Evolutionary conservation across 1,140 invertebrate species (phyloP).

Genomic region (Drosophila fuyamai): DNA sequence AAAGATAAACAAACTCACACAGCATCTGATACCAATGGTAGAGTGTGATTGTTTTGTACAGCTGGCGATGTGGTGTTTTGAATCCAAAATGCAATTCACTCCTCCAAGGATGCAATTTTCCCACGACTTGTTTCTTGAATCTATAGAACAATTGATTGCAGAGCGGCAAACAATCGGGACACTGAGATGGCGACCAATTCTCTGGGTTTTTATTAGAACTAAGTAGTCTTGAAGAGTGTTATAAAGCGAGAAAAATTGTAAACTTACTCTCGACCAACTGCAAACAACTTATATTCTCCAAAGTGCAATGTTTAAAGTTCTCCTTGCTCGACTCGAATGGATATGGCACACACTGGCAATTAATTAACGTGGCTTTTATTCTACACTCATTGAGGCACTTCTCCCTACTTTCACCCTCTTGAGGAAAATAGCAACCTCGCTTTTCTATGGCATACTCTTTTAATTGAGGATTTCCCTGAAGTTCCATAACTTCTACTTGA

Average conservation of each 20-base stretch:
- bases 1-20: constrained; percentile 25
- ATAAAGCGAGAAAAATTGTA: not conserved
- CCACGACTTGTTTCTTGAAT: constrained; percentile 26
- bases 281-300: constrained; percentile 27
- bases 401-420: constrained; percentile 19
- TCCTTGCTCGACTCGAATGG: constrained; percentile 16
- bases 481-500: constrained; percentile 25
- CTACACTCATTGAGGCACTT: constrained; percentile 31
- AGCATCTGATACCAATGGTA: constrained; percentile 45
- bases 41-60: constrained; percentile 26
- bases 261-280: constrained; percentile 41
- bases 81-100: constrained; percentile 26
- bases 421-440: constrained; percentile 37
- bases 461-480: constrained; percentile 28
- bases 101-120: constrained; percentile 39
- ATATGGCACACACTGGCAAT: constrained; percentile 49
- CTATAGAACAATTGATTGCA: constrained; percentile 35
- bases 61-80: not conserved
- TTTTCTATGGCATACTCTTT: constrained; percentile 7
- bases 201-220: constrained; percentile 10
- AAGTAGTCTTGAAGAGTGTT: not conserved
- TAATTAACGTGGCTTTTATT: constrained; percentile 38
- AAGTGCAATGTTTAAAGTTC: constrained; percentile 23
- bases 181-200: constrained; percentile 43
- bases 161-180: constrained; percentile 27